Evolutionary conservation across 2,113 vertebrate genomes (phyloP), one percentile per base, ranked within the genome.

Genomic region (Cyprinodon variegatus): DNA sequence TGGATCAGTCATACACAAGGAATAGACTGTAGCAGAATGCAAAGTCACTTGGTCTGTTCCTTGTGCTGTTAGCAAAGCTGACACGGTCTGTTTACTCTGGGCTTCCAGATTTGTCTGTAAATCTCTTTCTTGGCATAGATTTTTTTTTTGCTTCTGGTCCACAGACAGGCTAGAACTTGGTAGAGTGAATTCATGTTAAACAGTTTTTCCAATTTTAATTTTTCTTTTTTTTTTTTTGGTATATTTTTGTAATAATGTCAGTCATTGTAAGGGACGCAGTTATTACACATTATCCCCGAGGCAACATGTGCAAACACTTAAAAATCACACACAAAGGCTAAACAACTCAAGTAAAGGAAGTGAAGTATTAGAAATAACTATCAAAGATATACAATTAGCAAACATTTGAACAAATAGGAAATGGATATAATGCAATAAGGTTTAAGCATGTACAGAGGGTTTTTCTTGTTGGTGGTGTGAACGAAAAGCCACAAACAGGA

Each of bases 261-360:
- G 5, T 22, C 59, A 22, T 67, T 22, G 37, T 36, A 40, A 60
- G 61, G 3, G 63, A 53, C 17, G 4, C 46, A 1, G 13, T 45
- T 8, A 45, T 15, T 17, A 12, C 45, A 62, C 41, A 45, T 60
- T 40, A 46, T 40, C 22, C 62, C 38, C n/a, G 13, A 20, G 63
- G 64, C 45, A 63, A 84, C 89, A 91, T 81, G 69, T 88, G 88
- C 12, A 75, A 90, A 65, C 71, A 85, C 83, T 91, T 93, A 91
- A 76, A 88, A 90, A 87, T 72, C 20, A 87, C 43, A 45, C 11
- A 45, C 79, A 86, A 61, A 70, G 43, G 48, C 41, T 81, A 70
- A 79, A 60, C 83, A 75, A n/a, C 68, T 85, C 85, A 86, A 87
- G 85, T 77, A 87, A 86, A 87, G 78, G 73, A 80, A 83, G 76